Percentiles rank a stretch among this genome's conserved stretches.
These are phyloP conservation scores for Neoarius graeffei DNA, from an alignment of 2,113 vertebrate species.

Conservation along the genomic window DNA sequence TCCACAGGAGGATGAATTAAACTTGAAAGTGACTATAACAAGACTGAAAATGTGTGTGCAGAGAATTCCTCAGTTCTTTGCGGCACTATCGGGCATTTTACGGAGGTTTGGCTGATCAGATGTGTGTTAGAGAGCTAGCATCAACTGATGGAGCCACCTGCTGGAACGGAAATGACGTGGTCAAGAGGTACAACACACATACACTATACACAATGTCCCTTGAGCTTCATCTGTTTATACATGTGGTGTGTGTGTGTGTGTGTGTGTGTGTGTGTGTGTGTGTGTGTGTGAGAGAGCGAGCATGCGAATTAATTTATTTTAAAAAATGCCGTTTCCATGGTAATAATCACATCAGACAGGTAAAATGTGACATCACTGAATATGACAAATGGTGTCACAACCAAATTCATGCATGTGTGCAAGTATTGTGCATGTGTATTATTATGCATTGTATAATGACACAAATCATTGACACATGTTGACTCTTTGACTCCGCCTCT, in stretches of 20 bases:
- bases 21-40: not conserved
- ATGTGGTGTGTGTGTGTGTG: not conserved
- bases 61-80: constrained; percentile 81
- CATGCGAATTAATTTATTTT: not conserved
- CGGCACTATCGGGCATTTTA: constrained; percentile 77
- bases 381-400: not conserved
- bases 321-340: not conserved
- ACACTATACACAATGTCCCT: not conserved
- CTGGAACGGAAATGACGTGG: constrained; percentile 81
- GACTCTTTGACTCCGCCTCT: not conserved
- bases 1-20: not conserved
- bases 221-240: not conserved
- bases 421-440: not conserved
- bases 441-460: not conserved
- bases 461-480: not conserved
- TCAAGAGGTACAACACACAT: constrained; percentile 75
- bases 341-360: not conserved
- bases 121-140: constrained; percentile 78
- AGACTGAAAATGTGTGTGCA: constrained; percentile 53
- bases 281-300: not conserved
- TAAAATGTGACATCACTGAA: not conserved
- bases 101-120: constrained; percentile 76
- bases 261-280: not conserved
- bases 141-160: constrained; percentile 73
- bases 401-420: not conserved